Evolutionary conservation across 1,140 invertebrate species (phyloP), one percentile per base, ranked within the genome.

Genomic region (Musca vetustissima): DNA sequence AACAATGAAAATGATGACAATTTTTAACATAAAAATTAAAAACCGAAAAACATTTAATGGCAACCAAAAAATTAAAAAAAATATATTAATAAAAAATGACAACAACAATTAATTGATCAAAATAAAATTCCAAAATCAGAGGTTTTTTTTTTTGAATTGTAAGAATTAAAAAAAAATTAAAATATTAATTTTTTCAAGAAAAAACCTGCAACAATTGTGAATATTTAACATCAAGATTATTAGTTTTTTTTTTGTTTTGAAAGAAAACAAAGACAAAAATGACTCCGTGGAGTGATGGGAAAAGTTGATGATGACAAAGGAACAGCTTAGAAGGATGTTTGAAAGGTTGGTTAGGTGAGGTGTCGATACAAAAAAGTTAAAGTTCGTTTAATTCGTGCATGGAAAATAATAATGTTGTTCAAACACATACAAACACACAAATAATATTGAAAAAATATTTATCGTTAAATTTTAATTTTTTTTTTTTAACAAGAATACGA

Each of bases 1-100:
- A 61, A 61, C 57, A 61, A 61, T 61, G 57, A 61, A 61, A 61
- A 61, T 61, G 57, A 61, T 61, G 57, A 61, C 57, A 61, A 61
- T 61, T 61, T 61, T 61, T 61, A 61, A 61, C 57, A 61, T 21
- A 11, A 61, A 61, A 36, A 36, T 28, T 28, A 19, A 36, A 59
- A n/a, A n/a, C n/a, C n/a, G 4, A 49, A 49, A 49, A 49, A 4
- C 17, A n/a, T 49, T n/a, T n/a, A 49, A 49, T n/a, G 48, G 17
- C 48, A 7, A n/a, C n/a, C n/a, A n/a, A n/a, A n/a, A n/a, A n/a
- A n/a, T n/a, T n/a, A n/a, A n/a, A n/a, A n/a, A n/a, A n/a, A n/a
- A n/a, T n/a, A n/a, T n/a, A n/a, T n/a, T n/a, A n/a, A n/a, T n/a
- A n/a, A n/a, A n/a, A 7, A 28, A 28, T 28, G 28, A 28, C 57